Conservation (phyloP, 2,113 vertebrate species). For the Neotoma lepida region DNA sequence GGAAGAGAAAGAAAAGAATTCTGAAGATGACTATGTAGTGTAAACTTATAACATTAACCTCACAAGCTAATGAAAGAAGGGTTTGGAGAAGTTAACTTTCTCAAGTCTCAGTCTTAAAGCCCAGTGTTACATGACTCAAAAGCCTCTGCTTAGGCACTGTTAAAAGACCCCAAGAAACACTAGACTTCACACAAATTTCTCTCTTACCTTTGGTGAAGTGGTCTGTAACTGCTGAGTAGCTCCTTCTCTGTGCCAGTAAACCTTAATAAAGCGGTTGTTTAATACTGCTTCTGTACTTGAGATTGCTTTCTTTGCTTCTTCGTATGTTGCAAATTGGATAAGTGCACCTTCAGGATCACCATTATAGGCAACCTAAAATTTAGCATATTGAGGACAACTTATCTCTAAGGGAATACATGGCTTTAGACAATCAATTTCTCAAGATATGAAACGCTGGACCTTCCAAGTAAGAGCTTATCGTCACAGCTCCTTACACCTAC, state of each 20-base stretch:
- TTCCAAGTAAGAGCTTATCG: conserved; percentile 16
- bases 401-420: conserved; percentile 34
- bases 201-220: conserved; percentile 84
- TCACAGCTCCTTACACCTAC: not conserved
- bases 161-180: conserved; percentile 10
- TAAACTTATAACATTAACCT: conserved; percentile 14
- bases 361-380: conserved; percentile 94
- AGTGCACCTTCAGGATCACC: conserved; percentile 96
- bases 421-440: not conserved
- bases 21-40: not conserved
- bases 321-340: conserved; percentile 95
- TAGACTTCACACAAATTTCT: conserved; percentile 52
- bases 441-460: not conserved
- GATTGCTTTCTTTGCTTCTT: conserved; percentile 95
- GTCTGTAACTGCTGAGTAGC: conserved; percentile 81
- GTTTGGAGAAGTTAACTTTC: not conserved
- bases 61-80: conserved; percentile 9
- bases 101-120: not conserved
- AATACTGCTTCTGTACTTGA: conserved; percentile 97
- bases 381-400: conserved; percentile 70
- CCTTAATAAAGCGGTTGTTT: conserved; percentile 97
- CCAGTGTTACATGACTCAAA: not conserved
- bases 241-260: conserved; percentile 96
- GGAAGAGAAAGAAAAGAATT: not conserved
- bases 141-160: not conserved